These are phyloP conservation scores for Clarias batrachus DNA, from an alignment of 2,113 vertebrate species.

Conservation along the genomic window DNA sequence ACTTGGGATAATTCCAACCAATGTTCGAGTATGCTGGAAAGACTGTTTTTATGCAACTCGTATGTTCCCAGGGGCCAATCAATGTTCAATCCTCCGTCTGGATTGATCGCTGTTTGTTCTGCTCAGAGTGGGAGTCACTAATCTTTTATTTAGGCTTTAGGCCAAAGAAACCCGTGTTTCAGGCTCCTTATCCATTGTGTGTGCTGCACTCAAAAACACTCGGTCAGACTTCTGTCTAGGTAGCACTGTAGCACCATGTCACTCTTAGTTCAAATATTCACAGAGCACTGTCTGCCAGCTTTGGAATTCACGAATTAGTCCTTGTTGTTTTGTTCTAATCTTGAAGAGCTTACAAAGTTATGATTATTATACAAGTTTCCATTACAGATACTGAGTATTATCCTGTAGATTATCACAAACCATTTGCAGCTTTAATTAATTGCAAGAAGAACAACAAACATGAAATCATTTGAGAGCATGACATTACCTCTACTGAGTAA, in stretches of 20 bases:
- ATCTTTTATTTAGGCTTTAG: constrained; percentile 17
- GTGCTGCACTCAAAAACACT: neutral
- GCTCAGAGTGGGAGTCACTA: constrained; percentile 12
- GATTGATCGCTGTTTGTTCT: constrained; percentile 12
- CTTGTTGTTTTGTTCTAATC: constrained; percentile 23
- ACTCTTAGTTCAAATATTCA: constrained; percentile 44
- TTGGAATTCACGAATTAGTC: constrained; percentile 37
- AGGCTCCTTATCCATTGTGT: neutral
- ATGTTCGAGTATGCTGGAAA: neutral
- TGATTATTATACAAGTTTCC: neutral
- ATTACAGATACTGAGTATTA: neutral
- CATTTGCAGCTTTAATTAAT: constrained; percentile 22
- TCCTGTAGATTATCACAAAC: neutral
- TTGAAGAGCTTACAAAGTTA: constrained; percentile 28
- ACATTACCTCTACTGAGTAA: neutral
- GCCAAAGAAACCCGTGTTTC: constrained; percentile 1
- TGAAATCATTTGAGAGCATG: neutral
- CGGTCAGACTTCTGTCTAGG: neutral
- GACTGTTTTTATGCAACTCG: neutral
- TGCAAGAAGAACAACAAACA: constrained; percentile 2
- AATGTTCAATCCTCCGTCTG: neutral
- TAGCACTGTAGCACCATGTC: neutral
- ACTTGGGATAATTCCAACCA: neutral
- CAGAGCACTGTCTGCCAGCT: constrained; percentile 8
- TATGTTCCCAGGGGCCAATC: neutral